phyloP scores from a whole-genome alignment of 1,140 invertebrate genomes.

The Rhopalosiphum maidis region DNA sequence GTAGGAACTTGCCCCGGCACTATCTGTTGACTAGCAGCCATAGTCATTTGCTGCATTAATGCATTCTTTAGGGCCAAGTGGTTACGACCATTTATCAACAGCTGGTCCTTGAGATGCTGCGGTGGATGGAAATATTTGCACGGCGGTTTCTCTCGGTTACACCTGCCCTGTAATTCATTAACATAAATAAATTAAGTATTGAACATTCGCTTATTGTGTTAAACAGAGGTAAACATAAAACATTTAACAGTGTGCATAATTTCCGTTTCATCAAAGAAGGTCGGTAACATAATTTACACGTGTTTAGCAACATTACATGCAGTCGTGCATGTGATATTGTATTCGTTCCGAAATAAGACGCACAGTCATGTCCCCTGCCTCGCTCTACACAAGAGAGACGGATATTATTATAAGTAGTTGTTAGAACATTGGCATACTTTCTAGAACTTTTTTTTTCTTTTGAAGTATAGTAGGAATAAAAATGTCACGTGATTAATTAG shows the following conservation, averaged over 20 bases:
- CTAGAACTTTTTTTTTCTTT: too few species aligned
- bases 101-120: constrained; percentile 98
- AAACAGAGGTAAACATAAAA: neutral
- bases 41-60: constrained; percentile 93
- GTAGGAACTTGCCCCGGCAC: constrained; percentile 88
- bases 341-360: neutral
- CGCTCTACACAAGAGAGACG: too few species aligned
- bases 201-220: neutral
- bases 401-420: too few species aligned
- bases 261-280: neutral
- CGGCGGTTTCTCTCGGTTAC: constrained; percentile 98
- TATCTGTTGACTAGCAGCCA: constrained; percentile 82
- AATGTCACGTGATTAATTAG: too few species aligned
- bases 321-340: neutral
- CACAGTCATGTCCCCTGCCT: neutral
- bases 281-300: neutral
- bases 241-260: neutral
- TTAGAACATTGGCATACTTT: too few species aligned
- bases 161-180: constrained; percentile 85
- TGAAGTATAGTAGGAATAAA: too few species aligned
- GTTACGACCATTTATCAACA: constrained; percentile 99
- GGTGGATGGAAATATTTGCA: constrained; percentile 99
- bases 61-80: constrained; percentile 98
- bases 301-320: neutral
- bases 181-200: neutral